Conservation (phyloP, 2,888 invertebrate genomes). For the Drosophila limbata region DNA sequence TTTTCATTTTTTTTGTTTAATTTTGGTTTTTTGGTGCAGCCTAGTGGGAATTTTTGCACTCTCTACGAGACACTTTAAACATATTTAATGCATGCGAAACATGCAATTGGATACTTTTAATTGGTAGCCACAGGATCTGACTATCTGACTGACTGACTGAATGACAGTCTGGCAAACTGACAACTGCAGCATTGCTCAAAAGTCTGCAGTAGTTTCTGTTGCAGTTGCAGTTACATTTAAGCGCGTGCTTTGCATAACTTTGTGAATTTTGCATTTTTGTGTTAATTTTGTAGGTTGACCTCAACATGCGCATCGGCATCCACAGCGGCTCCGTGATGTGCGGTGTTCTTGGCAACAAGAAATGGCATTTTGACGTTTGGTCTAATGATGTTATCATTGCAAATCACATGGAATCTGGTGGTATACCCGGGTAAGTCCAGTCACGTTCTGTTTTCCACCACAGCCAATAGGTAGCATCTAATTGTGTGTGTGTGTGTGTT, state of each 20-base stretch:
- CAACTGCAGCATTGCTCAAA: slow-evolving; percentile 27
- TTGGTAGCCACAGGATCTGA: slow-evolving; percentile 26
- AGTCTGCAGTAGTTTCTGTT: slow-evolving; percentile 26
- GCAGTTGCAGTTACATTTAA: slow-evolving; percentile 20
- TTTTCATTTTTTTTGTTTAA: slow-evolving; percentile 26
- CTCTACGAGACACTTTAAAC: slow-evolving; percentile 5
- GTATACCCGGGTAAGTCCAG: slow-evolving; percentile 93
- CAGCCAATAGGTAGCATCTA: not conserved
- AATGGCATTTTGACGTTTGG: slow-evolving; percentile 98
- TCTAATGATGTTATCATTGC: slow-evolving; percentile 98
- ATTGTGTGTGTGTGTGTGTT: slow-evolving; percentile 10
- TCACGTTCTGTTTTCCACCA: slow-evolving; percentile 37
- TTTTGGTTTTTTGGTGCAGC: slow-evolving; percentile 28
- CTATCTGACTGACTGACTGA: slow-evolving; percentile 19
- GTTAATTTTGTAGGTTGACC: slow-evolving; percentile 89
- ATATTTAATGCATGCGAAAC: slow-evolving; percentile 46
- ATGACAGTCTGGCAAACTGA: slow-evolving; percentile 17
- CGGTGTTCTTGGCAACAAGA: slow-evolving; percentile 96
- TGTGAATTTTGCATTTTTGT: slow-evolving; percentile 22
- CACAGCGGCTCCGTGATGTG: slow-evolving; percentile 98
- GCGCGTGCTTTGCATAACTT: slow-evolving; percentile 53
- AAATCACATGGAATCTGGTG: slow-evolving; percentile 98
- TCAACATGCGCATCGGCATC: slow-evolving; percentile 99
- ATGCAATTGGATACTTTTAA: slow-evolving; percentile 47
- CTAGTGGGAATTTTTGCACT: slow-evolving; percentile 21